Evolutionary conservation across 2,113 vertebrate species (phyloP).

Genomic region (Vulpes ferrilata): DNA sequence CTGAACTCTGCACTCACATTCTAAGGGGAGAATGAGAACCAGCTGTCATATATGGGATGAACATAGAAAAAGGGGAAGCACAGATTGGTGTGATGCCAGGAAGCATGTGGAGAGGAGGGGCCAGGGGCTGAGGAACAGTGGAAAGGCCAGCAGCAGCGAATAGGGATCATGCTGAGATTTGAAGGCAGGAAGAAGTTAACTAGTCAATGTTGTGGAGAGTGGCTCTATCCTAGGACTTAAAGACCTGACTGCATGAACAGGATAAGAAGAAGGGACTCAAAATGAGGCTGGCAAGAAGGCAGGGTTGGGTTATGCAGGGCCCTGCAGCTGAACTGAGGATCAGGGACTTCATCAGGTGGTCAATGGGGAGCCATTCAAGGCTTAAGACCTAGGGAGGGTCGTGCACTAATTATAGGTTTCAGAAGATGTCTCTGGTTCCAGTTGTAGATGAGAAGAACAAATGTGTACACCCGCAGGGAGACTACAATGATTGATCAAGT

Average conservation of each 20-base stretch:
- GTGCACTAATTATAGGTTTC: neutral
- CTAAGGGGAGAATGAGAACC: neutral
- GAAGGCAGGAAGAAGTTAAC: neutral
- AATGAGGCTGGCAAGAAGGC: no score
- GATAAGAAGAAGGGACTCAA: no score
- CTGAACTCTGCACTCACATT: neutral
- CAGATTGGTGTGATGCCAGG: neutral
- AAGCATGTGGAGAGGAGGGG: no score
- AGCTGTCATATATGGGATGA: rapidly evolving
- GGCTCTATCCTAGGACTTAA: neutral
- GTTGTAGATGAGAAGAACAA: neutral
- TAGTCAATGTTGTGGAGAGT: neutral
- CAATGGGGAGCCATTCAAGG: neutral
- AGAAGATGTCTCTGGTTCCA: neutral
- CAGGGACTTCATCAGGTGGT: rapidly evolving
- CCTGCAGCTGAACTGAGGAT: neutral
- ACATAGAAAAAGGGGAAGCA: neutral
- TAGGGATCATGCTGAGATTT: neutral
- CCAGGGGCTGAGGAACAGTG: rapidly evolving
- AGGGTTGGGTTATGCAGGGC: rapidly evolving
- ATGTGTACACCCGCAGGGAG: neutral
- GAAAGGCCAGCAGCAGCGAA: neutral
- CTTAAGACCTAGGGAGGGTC: neutral
- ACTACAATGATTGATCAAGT: rapidly evolving
- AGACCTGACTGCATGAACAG: neutral